Evolutionary conservation across 2,888 invertebrate species (phyloP).

Genomic region (Eupithecia tripunctaria): DNA sequence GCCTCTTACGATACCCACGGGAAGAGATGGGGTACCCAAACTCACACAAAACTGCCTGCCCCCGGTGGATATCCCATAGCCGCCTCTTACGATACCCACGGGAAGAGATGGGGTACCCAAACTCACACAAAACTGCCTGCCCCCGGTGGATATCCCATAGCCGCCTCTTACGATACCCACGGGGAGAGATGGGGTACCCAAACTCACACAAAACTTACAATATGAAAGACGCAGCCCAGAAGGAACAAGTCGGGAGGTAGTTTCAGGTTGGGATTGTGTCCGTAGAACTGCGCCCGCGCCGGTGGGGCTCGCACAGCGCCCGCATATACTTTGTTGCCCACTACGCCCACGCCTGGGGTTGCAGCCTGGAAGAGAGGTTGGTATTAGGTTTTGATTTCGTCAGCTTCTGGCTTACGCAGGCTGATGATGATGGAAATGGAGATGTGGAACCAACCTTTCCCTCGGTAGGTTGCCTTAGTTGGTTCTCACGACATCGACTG

Average conservation of each 20-base stretch:
- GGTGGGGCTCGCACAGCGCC: conserved; percentile 81
- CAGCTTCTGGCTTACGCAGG: not conserved
- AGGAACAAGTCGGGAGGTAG: conserved; percentile 95
- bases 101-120: too few relatives aligned
- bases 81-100: too few relatives aligned
- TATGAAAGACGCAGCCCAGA: conserved; percentile 96
- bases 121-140: too few relatives aligned
- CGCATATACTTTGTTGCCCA: conserved; percentile 71
- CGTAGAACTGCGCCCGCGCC: conserved; percentile 92
- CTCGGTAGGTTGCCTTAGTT: not conserved
- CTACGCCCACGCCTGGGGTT: conserved; percentile 41
- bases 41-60: too few relatives aligned
- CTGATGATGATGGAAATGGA: not conserved
- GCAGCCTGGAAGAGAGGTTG: conserved; percentile 26
- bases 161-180: too few relatives aligned
- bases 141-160: too few relatives aligned
- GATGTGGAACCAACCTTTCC: not conserved
- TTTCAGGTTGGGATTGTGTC: conserved; percentile 96
- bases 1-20: too few relatives aligned
- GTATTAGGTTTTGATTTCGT: not conserved
- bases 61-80: too few relatives aligned
- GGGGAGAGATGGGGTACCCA: too few relatives aligned
- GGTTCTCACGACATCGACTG: too few relatives aligned
- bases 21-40: too few relatives aligned
- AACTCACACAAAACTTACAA: conserved; percentile 75